Conservation (phyloP, 2,888 invertebrate genomes). For the Protophormia terraenovae region DNA sequence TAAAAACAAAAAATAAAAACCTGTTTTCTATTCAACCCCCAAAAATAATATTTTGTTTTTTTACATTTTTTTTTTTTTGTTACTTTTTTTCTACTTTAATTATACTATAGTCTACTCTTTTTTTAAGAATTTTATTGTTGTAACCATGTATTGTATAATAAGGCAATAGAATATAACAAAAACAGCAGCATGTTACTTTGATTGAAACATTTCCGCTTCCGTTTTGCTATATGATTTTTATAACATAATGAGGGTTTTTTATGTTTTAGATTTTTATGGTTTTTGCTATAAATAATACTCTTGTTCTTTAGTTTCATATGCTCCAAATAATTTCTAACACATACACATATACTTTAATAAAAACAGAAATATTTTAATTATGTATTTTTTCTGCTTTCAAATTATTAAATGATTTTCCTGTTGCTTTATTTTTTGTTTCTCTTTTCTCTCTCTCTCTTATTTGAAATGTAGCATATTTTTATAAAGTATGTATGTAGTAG, state of each 20-base stretch:
- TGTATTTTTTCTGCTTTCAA: background rate
- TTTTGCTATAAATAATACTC: slow-evolving; percentile 2
- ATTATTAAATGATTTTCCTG: slow-evolving; percentile 46
- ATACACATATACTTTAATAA: background rate
- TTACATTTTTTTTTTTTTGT: slow-evolving; percentile 3
- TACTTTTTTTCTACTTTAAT: background rate
- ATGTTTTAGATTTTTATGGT: background rate
- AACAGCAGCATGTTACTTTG: slow-evolving; percentile 7
- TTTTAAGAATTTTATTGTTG: background rate
- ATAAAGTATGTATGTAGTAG: background rate
- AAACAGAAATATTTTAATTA: background rate
- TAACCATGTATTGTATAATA: too few species aligned
- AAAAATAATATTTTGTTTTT: background rate
- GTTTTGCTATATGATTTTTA: slow-evolving; percentile 48
- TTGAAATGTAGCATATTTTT: slow-evolving; percentile 22
- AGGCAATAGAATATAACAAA: too few species aligned
- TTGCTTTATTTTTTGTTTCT: slow-evolving; percentile 28
- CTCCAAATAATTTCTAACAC: background rate
- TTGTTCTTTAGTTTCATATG: background rate
- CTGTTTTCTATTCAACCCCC: slow-evolving; percentile 21
- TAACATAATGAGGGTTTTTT: slow-evolving; percentile 10
- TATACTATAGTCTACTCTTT: background rate
- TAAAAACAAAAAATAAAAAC: background rate
- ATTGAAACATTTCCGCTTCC: slow-evolving; percentile 58
- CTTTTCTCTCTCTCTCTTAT: background rate